These are phyloP conservation scores for Planiliza haematocheilus DNA, from an alignment of 2,113 vertebrate genomes.

Conservation along the genomic window DNA sequence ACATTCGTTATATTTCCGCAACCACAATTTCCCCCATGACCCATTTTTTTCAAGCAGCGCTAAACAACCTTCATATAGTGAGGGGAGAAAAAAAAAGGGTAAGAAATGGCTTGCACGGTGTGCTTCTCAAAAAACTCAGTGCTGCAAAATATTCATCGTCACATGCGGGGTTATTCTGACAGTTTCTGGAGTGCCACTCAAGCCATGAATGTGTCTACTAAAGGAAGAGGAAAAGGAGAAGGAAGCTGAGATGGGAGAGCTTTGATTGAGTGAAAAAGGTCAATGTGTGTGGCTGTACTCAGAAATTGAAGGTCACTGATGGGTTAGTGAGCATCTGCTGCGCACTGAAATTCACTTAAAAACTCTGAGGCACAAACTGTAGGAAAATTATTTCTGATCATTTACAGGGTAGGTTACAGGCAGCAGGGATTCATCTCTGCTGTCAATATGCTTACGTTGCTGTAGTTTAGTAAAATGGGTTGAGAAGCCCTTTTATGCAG, in stretches of 20 bases:
- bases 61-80: not conserved
- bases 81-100: conserved; percentile 14
- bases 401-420: not conserved
- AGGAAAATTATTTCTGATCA: not conserved
- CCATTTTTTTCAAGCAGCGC: conserved; percentile 17
- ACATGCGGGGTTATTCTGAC: conserved; percentile 10
- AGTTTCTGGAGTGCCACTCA: conserved; percentile 39
- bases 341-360: not conserved
- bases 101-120: conserved; percentile 22
- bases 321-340: conserved; percentile 11
- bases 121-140: conserved; percentile 22
- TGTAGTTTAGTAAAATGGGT: not conserved
- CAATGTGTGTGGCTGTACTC: conserved; percentile 33
- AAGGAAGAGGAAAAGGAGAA: conserved; percentile 38
- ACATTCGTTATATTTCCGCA: conserved; percentile 4
- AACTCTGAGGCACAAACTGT: conserved; percentile 10
- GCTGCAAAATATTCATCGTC: conserved; percentile 48
- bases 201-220: conserved; percentile 42
- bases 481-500: not conserved
- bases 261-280: conserved; percentile 54
- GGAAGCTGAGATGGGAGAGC: conserved; percentile 21
- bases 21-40: conserved; percentile 11
- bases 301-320: conserved; percentile 45
- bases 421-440: not conserved
- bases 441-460: not conserved